phyloP scores from a whole-genome alignment of 2,113 vertebrate genomes.

The Corythoichthys intestinalis region DNA sequence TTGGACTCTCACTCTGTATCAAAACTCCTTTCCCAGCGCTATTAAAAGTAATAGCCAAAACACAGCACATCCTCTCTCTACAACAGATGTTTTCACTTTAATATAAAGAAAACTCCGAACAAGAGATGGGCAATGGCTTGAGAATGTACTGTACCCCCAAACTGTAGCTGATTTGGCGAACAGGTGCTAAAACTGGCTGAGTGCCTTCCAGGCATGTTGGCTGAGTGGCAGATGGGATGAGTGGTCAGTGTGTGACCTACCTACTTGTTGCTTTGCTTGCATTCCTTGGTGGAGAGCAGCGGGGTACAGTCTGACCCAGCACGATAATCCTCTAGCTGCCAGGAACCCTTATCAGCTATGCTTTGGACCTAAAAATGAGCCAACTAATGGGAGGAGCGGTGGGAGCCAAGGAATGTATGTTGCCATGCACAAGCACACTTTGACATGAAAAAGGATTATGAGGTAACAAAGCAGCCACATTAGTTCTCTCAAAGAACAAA shows the following conservation, averaged over 20 bases:
- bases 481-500: slow-evolving; percentile 3
- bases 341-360: slow-evolving; percentile 57
- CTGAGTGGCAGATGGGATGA: slow-evolving; percentile 38
- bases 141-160: slow-evolving; percentile 17
- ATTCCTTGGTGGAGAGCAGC: slow-evolving; percentile 51
- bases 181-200: slow-evolving; percentile 25
- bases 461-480: slow-evolving; percentile 6
- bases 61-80: slow-evolving; percentile 35
- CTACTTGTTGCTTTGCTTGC: slow-evolving; percentile 35
- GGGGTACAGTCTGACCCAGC: slow-evolving; percentile 52
- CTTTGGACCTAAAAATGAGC: slow-evolving; percentile 26
- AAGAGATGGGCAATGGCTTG: neutral
- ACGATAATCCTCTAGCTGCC: slow-evolving; percentile 46
- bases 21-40: slow-evolving; percentile 39
- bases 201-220: slow-evolving; percentile 25
- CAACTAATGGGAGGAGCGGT: slow-evolving; percentile 11
- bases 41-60: slow-evolving; percentile 36
- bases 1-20: slow-evolving; percentile 5
- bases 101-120: neutral
- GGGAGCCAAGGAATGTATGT: slow-evolving; percentile 28
- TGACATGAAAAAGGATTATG: slow-evolving; percentile 3
- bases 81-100: slow-evolving; percentile 4
- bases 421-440: slow-evolving; percentile 8
- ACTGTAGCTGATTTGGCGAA: slow-evolving; percentile 36
- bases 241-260: slow-evolving; percentile 30